Conservation (phyloP, 2,888 invertebrate species). For the Celastrina argiolus region DNA sequence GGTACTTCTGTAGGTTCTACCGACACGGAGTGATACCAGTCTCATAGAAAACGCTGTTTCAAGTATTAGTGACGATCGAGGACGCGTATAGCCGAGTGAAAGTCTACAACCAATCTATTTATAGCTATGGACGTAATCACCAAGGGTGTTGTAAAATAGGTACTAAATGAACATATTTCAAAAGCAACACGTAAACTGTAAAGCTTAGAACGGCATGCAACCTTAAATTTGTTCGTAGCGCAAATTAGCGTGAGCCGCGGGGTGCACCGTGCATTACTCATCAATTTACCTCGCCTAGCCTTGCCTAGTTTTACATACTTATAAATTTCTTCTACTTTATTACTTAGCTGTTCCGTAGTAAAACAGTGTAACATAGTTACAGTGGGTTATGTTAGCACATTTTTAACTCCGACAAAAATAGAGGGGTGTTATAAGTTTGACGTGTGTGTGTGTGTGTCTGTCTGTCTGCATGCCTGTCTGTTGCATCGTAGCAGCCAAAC, state of each 20-base stretch:
- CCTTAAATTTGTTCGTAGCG: slow-evolving; percentile 21
- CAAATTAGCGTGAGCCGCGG: slow-evolving; percentile 18
- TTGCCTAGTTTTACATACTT: slow-evolving; percentile 7
- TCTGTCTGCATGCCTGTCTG: too few species aligned
- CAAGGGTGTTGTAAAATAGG: slow-evolving; percentile 11
- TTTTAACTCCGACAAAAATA: too few species aligned
- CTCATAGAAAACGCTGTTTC: background rate
- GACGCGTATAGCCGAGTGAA: background rate
- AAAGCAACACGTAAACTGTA: slow-evolving; percentile 18
- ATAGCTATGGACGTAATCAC: background rate
- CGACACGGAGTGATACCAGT: too few species aligned
- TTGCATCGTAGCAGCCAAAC: too few species aligned
- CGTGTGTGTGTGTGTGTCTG: too few species aligned
- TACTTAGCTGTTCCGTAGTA: background rate
- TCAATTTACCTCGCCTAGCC: slow-evolving; percentile 15
- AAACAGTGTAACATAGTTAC: background rate
- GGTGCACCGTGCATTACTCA: slow-evolving; percentile 12
- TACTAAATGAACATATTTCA: slow-evolving; percentile 16
- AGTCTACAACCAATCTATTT: background rate
- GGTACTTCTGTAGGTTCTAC: too few species aligned
- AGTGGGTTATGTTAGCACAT: background rate
- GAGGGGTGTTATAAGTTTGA: too few species aligned
- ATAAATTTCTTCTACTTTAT: slow-evolving; percentile 6
- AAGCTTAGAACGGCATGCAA: slow-evolving; percentile 17
- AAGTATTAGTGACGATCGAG: background rate